Percentiles rank a stretch among this genome's conserved stretches.
These are phyloP conservation scores for Rhabdornis inornatus DNA, from an alignment of 2,113 vertebrate species.

Conservation along the genomic window DNA sequence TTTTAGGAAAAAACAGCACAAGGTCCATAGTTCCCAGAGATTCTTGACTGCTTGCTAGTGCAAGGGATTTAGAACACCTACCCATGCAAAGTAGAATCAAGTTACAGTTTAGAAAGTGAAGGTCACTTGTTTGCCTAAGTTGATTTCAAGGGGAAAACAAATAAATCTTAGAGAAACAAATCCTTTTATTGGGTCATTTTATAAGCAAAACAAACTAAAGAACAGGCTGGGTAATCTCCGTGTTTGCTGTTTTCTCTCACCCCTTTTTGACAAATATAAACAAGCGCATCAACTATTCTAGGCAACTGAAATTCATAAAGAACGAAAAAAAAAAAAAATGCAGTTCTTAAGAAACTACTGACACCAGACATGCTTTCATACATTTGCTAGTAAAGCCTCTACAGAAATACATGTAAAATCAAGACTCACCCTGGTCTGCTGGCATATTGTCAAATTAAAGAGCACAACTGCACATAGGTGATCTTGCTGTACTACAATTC, in stretches of 20 bases:
- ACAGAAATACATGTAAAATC: not conserved
- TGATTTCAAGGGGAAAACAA: not conserved
- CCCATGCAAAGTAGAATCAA: not conserved
- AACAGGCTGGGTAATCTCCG: not conserved
- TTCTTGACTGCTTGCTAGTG: not conserved
- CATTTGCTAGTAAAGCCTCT: not conserved
- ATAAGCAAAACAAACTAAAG: not conserved
- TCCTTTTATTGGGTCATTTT: not conserved
- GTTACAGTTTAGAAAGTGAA: not conserved
- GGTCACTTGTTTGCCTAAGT: not conserved
- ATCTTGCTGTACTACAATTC: not conserved
- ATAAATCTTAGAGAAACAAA: not conserved
- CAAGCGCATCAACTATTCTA: not conserved
- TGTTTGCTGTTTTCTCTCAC: not conserved
- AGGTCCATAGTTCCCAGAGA: not conserved
- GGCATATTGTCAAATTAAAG: not conserved
- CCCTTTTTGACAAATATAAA: not conserved
- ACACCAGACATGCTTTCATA: not conserved
- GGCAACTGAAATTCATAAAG: not conserved
- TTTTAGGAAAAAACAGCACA: not conserved
- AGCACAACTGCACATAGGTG: accelerated
- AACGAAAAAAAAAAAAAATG: not conserved
- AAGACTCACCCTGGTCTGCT: not conserved
- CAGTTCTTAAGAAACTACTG: not conserved
- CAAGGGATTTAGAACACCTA: not conserved